Conservation (phyloP, 92 coral and sea anemone species). For the Actinernus sp. region DNA sequence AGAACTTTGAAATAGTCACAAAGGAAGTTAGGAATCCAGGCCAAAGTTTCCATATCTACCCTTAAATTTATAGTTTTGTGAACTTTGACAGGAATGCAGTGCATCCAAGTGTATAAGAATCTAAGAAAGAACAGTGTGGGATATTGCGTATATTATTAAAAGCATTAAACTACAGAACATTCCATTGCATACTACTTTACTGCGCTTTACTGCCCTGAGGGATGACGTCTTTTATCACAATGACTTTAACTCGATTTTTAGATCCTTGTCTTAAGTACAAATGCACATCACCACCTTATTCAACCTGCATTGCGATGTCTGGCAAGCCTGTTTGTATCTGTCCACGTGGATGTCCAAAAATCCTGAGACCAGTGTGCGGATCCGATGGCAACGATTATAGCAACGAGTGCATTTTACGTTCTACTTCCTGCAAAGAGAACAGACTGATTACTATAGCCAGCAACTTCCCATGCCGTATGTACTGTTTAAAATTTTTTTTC, state of each 20-base stretch:
- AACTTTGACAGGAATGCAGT: no score
- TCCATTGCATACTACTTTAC: no score
- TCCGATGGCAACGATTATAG: slow-evolving; percentile 20
- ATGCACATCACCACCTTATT: slow-evolving; percentile 23
- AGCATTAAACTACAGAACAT: no score
- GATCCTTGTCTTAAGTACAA: slow-evolving; percentile 18
- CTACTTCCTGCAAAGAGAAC: slow-evolving; percentile 10
- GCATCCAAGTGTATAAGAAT: no score
- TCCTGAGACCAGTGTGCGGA: slow-evolving; percentile 25
- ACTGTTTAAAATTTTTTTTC: no score
- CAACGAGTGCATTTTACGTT: slow-evolving; percentile 33
- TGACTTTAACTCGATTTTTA: background rate
- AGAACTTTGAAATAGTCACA: no score
- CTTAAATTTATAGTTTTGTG: no score
- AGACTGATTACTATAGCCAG: slow-evolving; percentile 18
- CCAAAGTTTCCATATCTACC: no score
- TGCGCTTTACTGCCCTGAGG: no score
- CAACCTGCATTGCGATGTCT: slow-evolving; percentile 9
- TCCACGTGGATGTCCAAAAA: slow-evolving; percentile 11
- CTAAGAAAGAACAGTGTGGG: slow-evolving; percentile 12
- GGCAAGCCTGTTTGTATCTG: slow-evolving; percentile 30
- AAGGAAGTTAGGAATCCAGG: no score
- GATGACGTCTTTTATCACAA: background rate
- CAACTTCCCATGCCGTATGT: slow-evolving; percentile 34
- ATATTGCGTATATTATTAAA: no score